A percentile compares a stretch with the other conserved stretches of the same genome.
phyloP scores from a whole-genome alignment of 2,888 invertebrate genomes.

The Pardosa pseudoannulata region DNA sequence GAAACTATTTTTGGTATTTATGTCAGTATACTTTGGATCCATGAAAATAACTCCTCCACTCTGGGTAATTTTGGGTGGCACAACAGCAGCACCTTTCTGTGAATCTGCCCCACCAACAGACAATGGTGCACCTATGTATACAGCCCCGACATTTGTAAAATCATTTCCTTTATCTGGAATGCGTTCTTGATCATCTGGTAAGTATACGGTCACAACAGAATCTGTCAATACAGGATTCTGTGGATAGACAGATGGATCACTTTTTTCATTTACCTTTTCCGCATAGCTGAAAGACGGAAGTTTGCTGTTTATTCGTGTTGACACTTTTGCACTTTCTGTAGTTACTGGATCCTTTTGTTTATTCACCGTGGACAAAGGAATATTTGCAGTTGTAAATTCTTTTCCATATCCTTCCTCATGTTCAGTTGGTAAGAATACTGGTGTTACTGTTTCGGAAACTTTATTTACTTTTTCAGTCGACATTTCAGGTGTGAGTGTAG shows the following conservation, averaged over 20 bases:
- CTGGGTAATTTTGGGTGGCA: constrained; percentile 21
- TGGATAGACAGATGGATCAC: neutral
- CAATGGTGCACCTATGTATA: constrained; percentile 45
- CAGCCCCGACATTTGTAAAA: constrained; percentile 45
- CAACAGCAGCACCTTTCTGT: neutral
- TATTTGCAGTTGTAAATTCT: neutral
- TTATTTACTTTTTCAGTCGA: neutral
- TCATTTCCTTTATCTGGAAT: constrained; percentile 13
- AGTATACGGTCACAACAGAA: constrained; percentile 15
- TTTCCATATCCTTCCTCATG: neutral
- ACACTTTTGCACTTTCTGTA: constrained; percentile 17
- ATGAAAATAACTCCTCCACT: constrained; percentile 56
- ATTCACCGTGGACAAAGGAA: neutral
- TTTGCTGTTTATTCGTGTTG: constrained; percentile 41
- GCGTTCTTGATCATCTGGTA: constrained; percentile 15
- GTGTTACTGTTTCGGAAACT: too few relatives aligned
- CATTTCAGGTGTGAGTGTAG: neutral
- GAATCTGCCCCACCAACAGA: constrained; percentile 24
- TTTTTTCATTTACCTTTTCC: neutral
- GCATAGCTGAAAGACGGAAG: neutral
- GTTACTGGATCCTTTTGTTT: neutral
- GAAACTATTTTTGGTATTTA: neutral
- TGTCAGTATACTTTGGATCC: constrained; percentile 64
- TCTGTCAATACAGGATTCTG: constrained; percentile 8
- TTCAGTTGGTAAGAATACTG: neutral